These are phyloP conservation scores for Magallana nippona DNA, from an alignment of 2,888 invertebrate species.

Conservation along the genomic window DNA sequence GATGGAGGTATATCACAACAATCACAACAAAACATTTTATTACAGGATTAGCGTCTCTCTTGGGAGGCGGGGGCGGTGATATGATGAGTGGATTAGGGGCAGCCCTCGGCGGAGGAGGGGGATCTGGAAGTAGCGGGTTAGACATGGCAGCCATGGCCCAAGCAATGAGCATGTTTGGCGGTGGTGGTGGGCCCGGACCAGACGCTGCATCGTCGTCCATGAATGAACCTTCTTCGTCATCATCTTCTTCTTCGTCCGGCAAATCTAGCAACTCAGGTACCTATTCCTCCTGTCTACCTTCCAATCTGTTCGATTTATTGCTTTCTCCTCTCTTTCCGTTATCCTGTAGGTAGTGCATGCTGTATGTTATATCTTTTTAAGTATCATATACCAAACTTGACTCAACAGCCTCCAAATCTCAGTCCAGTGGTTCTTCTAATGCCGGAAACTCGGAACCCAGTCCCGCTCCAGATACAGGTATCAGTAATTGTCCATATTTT, in stretches of 20 bases:
- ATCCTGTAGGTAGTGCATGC: not conserved
- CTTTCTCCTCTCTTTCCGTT: too few relatives aligned
- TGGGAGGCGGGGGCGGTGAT: not conserved
- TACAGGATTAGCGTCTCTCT: not conserved
- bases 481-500: too few relatives aligned
- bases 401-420: not conserved
- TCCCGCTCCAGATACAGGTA: not conserved
- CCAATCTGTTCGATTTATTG: too few relatives aligned
- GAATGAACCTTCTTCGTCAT: not conserved
- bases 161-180: slow-evolving; percentile 9
- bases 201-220: not conserved
- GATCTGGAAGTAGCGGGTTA: not conserved
- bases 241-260: not conserved
- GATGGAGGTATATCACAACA: too few relatives aligned
- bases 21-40: too few relatives aligned
- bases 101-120: not conserved
- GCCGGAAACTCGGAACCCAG: not conserved
- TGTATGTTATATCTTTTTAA: not conserved
- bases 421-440: not conserved
- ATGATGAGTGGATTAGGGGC: not conserved
- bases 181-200: not conserved
- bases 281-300: not conserved
- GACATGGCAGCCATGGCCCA: slow-evolving; percentile 6
- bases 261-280: not conserved
- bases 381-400: slow-evolving; percentile 26